These are phyloP conservation scores for Melitaea cinxia DNA, from an alignment of 1,140 invertebrate species.

Conservation along the genomic window DNA sequence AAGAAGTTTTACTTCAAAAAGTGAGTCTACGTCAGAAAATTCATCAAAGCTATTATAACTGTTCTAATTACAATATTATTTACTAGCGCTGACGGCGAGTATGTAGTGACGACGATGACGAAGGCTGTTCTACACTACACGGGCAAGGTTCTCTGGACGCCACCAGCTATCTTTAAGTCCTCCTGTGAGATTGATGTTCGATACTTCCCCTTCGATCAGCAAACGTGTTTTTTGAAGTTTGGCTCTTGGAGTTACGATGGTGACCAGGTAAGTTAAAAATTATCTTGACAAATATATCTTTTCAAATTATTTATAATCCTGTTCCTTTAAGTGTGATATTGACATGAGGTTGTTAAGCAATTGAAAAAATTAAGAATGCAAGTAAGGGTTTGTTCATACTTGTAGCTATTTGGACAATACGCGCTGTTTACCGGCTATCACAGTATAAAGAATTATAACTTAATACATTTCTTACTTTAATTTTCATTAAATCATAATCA, in stretches of 20 bases:
- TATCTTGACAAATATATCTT: background rate
- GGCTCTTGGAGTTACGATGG: slow-evolving; percentile 99
- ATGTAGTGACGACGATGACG: slow-evolving; percentile 98
- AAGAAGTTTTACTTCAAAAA: no score
- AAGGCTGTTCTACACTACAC: slow-evolving; percentile 95
- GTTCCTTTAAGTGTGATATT: no score
- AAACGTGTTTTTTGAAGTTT: slow-evolving; percentile 97
- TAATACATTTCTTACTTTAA: no score
- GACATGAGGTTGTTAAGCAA: no score
- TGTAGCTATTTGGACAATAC: no score
- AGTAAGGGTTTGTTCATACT: no score
- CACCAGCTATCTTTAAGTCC: slow-evolving; percentile 98
- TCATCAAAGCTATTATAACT: no score
- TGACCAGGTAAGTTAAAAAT: slow-evolving; percentile 86
- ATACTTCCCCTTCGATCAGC: slow-evolving; percentile 98
- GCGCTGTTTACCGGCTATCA: no score
- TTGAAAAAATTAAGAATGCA: no score
- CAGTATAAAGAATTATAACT: no score
- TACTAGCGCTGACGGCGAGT: slow-evolving; percentile 96
- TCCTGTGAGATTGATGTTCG: slow-evolving; percentile 98
- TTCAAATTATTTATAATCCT: background rate
- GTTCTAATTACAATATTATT: background rate
- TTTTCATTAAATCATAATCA: no score
- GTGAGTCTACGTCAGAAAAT: no score
- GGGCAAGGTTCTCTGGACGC: slow-evolving; percentile 95